Percentiles rank a stretch among this genome's conserved stretches.
Evolutionary conservation across 35 echinoderm and acorn worm genomes (phyloP).

Genomic region (Apostichopus japonicus): DNA sequence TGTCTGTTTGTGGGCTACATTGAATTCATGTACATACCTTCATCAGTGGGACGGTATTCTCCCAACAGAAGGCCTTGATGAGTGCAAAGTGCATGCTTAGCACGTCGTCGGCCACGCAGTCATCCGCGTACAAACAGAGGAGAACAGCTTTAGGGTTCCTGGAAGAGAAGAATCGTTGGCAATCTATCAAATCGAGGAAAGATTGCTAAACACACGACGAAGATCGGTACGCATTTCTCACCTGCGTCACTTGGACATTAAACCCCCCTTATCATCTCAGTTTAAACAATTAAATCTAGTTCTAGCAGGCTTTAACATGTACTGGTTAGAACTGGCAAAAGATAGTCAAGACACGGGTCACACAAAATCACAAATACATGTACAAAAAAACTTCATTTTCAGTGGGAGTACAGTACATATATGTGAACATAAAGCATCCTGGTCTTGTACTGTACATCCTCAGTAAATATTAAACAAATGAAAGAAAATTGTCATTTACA

Average conservation of each 20-base stretch:
- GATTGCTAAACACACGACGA: not conserved
- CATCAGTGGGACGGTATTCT: conserved; percentile 72
- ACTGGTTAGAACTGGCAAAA: no score
- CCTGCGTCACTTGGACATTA: not conserved
- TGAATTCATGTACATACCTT: conserved; percentile 50
- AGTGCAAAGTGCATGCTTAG: conserved; percentile 74
- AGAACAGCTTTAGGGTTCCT: conserved; percentile 66
- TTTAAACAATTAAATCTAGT: not conserved
- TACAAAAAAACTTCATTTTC: no score
- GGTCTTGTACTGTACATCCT: no score
- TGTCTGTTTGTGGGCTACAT: no score
- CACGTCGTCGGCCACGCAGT: conserved; percentile 53
- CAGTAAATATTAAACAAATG: no score
- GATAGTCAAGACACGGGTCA: no score
- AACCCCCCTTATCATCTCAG: not conserved
- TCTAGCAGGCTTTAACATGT: no score
- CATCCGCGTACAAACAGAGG: conserved; percentile 66
- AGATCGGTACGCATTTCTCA: no score
- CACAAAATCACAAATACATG: no score
- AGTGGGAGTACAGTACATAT: no score
- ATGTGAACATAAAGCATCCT: no score
- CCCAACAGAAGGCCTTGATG: conserved; percentile 76
- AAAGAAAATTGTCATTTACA: no score
- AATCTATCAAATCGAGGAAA: not conserved
- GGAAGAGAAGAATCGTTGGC: not conserved